Base-by-base conservation (phyloP, 1,140 invertebrate species). In the Apocrypta bakeri region DNA sequence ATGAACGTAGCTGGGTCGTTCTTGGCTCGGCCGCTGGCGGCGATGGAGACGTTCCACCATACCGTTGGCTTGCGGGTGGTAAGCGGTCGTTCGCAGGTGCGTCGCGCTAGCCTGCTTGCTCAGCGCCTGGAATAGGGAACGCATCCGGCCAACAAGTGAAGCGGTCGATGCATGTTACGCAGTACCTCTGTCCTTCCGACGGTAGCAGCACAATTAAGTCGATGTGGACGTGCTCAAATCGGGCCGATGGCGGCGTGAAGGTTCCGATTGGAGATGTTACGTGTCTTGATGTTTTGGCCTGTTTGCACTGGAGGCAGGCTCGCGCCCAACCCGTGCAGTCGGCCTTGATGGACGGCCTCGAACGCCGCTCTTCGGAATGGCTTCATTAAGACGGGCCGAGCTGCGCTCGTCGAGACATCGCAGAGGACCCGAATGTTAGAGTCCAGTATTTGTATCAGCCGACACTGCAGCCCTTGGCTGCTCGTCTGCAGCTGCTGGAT, bases 91-190 rank as follows among this genome's bases (percentile, higher is more conserved):
- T 21, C 86, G 80, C 12, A 85, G 66, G 27, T 84, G 85, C 37
- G 69, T 72, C 21, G 75, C 64, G n/a, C 90, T 89, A 0, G 85
- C 66, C 14, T 88, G 31, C 63, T 72, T 68, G 24, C 83, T 84
- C 40, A 90, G 83, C 24, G 83, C 88, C 77, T 72, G 69, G 24
- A 12, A 88, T 12, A 12, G 81, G 75, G 8, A 85, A 64, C 1
- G 87, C 88, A 74, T 88, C 88, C 2, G 88, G 86, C 88, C 89
- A 92, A 11, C 86, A 74, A 0, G 87, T 72, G 48, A 84, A 87
- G 12, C 87, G 64, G 71, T 90, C 90, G 0, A 91, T 81, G 12
- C 79, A 79, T 14, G 86, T 88, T 1, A 88, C 37, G n/a, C 77
- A 84, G 66, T 84, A 88, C 17, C 25, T 64, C 27, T 48, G 85